These are phyloP conservation scores for Centroberyx gerrardi DNA, from an alignment of 2,797 vertebrate species.

Conservation along the genomic window DNA sequence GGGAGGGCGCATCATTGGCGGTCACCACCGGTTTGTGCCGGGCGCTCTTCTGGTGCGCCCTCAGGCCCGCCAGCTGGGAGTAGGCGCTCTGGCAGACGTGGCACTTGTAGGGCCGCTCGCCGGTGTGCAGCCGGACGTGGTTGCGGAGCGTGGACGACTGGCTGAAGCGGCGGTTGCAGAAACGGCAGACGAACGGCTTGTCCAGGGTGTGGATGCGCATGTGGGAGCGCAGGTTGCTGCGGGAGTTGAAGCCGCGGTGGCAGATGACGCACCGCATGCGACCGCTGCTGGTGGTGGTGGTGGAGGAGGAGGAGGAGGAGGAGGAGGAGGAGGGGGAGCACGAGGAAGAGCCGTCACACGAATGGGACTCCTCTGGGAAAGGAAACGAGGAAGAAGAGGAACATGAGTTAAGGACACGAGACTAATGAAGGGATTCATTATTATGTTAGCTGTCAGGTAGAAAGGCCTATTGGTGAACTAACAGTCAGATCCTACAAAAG, in stretches of 20 bases:
- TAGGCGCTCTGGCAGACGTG: slow-evolving; percentile 98
- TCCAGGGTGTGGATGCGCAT: slow-evolving; percentile 99
- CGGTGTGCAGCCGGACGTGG: slow-evolving; percentile 97
- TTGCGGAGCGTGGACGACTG: slow-evolving; percentile 98
- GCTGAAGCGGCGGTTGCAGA: slow-evolving; percentile 98
- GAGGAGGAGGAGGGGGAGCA: slow-evolving; percentile 75
- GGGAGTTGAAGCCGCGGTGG: slow-evolving; percentile 98
- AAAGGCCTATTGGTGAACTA: not conserved
- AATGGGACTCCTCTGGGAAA: slow-evolving; percentile 90
- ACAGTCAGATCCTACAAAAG: not conserved
- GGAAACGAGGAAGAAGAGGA: not conserved
- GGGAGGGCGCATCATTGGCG: slow-evolving; percentile 61
- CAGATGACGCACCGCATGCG: slow-evolving; percentile 99
- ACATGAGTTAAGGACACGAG: not conserved
- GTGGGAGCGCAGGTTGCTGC: slow-evolving; percentile 98
- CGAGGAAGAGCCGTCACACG: slow-evolving; percentile 84
- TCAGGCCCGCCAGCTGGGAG: slow-evolving; percentile 95
- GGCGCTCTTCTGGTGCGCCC: slow-evolving; percentile 98
- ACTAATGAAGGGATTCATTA: not conserved
- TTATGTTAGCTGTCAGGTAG: not conserved
- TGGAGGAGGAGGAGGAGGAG: slow-evolving; percentile 46
- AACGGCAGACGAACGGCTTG: slow-evolving; percentile 98
- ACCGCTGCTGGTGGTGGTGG: slow-evolving; percentile 69
- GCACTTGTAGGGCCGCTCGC: slow-evolving; percentile 97
- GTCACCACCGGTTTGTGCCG: slow-evolving; percentile 89